Percentiles rank a stretch among this genome's conserved stretches.
Evolutionary conservation across 2,797 vertebrate genomes (phyloP).

Genomic region (Spinus olivaceus): DNA sequence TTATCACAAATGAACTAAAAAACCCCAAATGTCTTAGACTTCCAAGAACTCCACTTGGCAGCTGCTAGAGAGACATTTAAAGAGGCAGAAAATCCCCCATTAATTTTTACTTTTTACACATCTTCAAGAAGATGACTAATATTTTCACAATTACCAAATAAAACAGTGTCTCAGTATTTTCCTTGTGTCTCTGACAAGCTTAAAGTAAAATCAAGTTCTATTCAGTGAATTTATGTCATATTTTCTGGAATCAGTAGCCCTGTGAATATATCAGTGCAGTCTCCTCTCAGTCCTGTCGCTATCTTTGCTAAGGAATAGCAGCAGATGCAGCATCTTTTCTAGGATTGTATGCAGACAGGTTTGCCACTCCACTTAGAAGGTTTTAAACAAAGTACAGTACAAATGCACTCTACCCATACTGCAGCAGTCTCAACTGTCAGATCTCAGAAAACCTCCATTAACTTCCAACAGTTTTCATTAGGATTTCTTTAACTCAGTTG

Average conservation of each 20-base stretch:
- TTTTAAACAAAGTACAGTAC: neutral
- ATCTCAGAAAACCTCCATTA: neutral
- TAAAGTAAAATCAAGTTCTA: neutral
- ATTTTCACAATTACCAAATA: neutral
- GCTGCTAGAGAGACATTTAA: neutral
- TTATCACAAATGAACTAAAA: neutral
- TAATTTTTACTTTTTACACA: neutral
- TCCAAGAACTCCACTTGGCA: neutral
- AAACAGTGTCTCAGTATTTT: neutral
- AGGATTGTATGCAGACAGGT: neutral
- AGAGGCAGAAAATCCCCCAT: neutral
- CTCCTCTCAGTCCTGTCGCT: neutral
- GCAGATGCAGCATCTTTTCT: neutral
- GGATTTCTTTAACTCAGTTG: neutral
- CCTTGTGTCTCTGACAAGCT: neutral
- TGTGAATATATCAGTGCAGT: accelerated
- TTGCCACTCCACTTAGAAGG: neutral
- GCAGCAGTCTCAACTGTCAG: neutral
- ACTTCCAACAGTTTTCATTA: neutral
- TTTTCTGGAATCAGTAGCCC: neutral
- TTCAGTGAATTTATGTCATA: neutral
- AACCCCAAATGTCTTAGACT: neutral
- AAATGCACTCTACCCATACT: neutral
- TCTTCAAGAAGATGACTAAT: neutral
- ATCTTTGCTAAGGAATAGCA: neutral